Percentiles rank a stretch among this genome's conserved stretches.
These are phyloP conservation scores for Brienomyrus longianalis DNA, from an alignment of 2,113 vertebrate genomes.

Conservation along the genomic window DNA sequence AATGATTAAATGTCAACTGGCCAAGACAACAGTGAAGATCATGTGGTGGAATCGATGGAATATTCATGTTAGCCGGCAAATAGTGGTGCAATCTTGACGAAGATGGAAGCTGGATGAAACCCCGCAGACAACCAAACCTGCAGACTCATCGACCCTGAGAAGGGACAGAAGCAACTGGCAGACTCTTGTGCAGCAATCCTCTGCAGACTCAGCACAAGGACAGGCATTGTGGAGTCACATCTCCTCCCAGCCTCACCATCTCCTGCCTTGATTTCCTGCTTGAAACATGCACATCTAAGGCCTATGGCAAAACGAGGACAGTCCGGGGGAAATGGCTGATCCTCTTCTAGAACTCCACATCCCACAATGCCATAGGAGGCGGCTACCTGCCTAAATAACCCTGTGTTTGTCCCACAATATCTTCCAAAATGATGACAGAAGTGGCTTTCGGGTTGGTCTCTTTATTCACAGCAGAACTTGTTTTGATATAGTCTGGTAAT, in stretches of 20 bases:
- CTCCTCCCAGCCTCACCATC: neutral
- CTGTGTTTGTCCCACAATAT: neutral
- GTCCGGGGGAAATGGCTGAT: neutral
- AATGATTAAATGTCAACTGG: neutral
- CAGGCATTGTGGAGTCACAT: neutral
- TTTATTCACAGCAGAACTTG: neutral
- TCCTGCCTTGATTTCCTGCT: neutral
- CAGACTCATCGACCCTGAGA: neutral
- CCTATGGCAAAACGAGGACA: neutral
- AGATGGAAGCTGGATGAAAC: neutral
- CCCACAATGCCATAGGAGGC: conserved; percentile 1
- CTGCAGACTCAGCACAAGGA: neutral
- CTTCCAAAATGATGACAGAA: neutral
- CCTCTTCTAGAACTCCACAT: neutral
- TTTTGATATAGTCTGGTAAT: neutral
- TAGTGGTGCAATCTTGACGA: neutral
- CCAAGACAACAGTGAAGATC: neutral
- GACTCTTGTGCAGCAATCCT: neutral
- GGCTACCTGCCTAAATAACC: neutral
- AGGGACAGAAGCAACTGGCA: neutral
- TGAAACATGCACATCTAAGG: neutral
- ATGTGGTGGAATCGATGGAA: neutral
- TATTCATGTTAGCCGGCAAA: neutral
- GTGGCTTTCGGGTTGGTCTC: neutral
- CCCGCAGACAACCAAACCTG: neutral